Evolutionary conservation across 2,113 vertebrate genomes (phyloP).

Genomic region (rat (Rattus norvegicus)): DNA sequence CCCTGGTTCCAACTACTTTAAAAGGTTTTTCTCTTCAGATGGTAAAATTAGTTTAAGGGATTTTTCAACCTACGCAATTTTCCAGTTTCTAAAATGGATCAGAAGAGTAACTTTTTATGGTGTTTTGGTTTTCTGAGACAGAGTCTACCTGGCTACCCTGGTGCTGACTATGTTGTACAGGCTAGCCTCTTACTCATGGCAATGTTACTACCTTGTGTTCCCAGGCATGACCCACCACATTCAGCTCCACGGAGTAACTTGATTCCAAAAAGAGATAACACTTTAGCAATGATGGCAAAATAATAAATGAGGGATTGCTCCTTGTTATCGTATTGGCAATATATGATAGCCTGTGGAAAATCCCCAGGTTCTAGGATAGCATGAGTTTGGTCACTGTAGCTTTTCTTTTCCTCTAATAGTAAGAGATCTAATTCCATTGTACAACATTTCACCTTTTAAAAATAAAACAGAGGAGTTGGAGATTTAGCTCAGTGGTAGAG

Average conservation of each 20-base stretch:
- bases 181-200: not conserved
- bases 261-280: constrained; percentile 55
- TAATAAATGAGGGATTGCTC: constrained; percentile 43
- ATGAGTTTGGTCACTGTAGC: not conserved
- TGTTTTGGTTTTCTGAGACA: not conserved
- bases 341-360: not conserved
- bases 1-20: constrained; percentile 74
- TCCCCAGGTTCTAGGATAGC: not conserved
- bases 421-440: constrained; percentile 16
- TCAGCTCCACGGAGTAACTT: constrained; percentile 38
- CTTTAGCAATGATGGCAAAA: not conserved
- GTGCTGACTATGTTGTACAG: not conserved
- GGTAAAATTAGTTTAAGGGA: constrained; percentile 65
- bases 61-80: constrained; percentile 71
- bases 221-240: not conserved
- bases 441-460: not conserved
- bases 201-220: not conserved
- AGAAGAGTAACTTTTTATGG: constrained; percentile 49
- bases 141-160: not conserved
- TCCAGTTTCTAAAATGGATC: constrained; percentile 72
- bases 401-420: not conserved
- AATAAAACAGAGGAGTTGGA: not conserved
- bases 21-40: constrained; percentile 72
- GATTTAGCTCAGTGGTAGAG: no score
- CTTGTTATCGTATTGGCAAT: not conserved